Evolutionary conservation across 2,888 invertebrate species (phyloP), one percentile per base, ranked within the genome.

Genomic region (Stenodema calcarata): DNA sequence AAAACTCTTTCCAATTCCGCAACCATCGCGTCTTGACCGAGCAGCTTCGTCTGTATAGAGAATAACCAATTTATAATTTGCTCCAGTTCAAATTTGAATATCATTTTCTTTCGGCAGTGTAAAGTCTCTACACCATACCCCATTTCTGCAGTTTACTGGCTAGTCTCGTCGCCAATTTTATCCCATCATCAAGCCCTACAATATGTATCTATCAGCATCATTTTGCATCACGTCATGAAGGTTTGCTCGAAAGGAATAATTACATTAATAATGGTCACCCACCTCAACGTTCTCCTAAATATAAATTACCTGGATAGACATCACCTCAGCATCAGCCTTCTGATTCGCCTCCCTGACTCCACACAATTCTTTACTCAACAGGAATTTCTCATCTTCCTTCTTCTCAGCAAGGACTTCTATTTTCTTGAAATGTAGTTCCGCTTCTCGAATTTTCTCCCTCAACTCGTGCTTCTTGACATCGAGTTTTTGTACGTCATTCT

Each of bases 1-100:
- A 84, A 27, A 0, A 27, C 0, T 47, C 73, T 84, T 23, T 84
- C 47, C 84, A 84, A 47, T 84, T 84, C 73, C 12, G 42, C 47
- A 6, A 47, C 44, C 23, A 27, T 47, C 42, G 27, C 23, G 28
- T 84, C 73, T n/a, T 73, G 75, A 28, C 73, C 73, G n/a, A 44
- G 23, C 18, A 84, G 27, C 44, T 75, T 84, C 44, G 23, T 7
- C 80, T 50, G 79, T 16, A 47, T 18, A 11, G 27, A 18, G 30
- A 11, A n/a, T n/a, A n/a, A n/a, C n/a, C n/a, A n/a, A n/a, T n/a
- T n/a, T n/a, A n/a, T n/a, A 75, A 27, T 75, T 75, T 30, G 28
- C n/a, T 30, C 75, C 28, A 75, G 16, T 7, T n/a, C 12, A 27
- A n/a, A 6, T 16, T 75, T 76, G 6, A 35, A 30, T 30, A n/a